Conservation (phyloP, 2,113 vertebrate species). For the Romanogobio albipinnatus region DNA sequence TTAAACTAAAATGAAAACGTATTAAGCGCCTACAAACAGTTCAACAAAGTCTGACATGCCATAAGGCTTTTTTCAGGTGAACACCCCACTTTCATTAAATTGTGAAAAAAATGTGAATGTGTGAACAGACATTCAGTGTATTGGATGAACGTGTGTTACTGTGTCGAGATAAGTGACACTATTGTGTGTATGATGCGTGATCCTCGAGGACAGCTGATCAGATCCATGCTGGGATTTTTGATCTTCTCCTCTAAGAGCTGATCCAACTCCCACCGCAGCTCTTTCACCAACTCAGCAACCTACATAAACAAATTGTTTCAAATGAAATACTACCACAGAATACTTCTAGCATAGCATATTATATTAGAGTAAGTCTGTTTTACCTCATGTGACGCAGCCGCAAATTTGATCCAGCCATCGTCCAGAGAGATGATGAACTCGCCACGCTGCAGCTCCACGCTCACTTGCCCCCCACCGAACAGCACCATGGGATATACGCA, state of each 20-base stretch:
- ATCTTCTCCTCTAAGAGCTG: constrained; percentile 96
- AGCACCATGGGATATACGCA: constrained; percentile 92
- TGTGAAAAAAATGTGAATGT: background rate
- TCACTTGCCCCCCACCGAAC: constrained; percentile 89
- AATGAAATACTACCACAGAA: background rate
- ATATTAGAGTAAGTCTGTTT: background rate
- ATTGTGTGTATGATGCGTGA: constrained; percentile 94
- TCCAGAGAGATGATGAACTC: constrained; percentile 90
- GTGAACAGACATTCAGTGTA: background rate
- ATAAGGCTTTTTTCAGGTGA: background rate
- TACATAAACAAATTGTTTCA: constrained; percentile 62
- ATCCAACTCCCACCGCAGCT: constrained; percentile 92
- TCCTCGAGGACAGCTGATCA: constrained; percentile 89
- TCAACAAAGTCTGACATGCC: background rate
- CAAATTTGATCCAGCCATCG: constrained; percentile 94
- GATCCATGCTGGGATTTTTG: constrained; percentile 89
- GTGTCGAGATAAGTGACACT: constrained; percentile 92
- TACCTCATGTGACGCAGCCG: constrained; percentile 91
- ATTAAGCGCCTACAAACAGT: background rate
- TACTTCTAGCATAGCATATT: background rate
- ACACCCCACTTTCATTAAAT: background rate
- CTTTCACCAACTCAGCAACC: constrained; percentile 94
- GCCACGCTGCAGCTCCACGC: constrained; percentile 84
- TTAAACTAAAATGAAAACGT: background rate
- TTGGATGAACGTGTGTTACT: constrained; percentile 66